Evolutionary conservation across 2,113 vertebrate genomes (phyloP).

Genomic region (Motacilla alba): DNA sequence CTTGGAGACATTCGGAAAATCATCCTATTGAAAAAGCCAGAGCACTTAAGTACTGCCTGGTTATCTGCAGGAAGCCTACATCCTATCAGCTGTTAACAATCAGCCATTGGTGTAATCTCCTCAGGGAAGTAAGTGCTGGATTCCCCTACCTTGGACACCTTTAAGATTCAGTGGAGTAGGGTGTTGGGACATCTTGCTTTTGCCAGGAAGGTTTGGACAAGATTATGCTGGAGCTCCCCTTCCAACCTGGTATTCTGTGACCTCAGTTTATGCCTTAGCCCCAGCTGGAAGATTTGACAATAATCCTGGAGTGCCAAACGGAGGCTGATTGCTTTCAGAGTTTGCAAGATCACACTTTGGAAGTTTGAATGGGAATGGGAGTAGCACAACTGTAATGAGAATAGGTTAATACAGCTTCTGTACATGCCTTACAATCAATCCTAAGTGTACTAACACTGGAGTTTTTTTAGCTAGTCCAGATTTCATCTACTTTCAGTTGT

Average conservation of each 20-base stretch:
- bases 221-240: neutral
- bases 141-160: rapidly evolving
- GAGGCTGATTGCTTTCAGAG: neutral
- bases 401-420: neutral
- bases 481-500: neutral
- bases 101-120: neutral
- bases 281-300: neutral
- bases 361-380: neutral
- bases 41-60: neutral
- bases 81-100: neutral
- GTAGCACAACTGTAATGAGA: neutral
- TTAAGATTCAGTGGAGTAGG: neutral
- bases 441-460: neutral
- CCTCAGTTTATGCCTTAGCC: neutral
- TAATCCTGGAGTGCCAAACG: neutral
- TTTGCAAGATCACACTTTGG: neutral
- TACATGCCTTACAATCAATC: neutral
- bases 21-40: neutral
- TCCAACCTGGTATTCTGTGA: neutral
- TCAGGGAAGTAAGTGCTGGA: neutral
- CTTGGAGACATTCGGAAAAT: neutral
- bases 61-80: neutral
- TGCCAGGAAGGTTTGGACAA: neutral
- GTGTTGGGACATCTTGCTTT: neutral
- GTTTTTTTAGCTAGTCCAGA: neutral